Percentiles rank a stretch among this genome's conserved stretches.
These are phyloP conservation scores for Rallus crepitans DNA, from an alignment of 2,797 vertebrate genomes.

Conservation along the genomic window DNA sequence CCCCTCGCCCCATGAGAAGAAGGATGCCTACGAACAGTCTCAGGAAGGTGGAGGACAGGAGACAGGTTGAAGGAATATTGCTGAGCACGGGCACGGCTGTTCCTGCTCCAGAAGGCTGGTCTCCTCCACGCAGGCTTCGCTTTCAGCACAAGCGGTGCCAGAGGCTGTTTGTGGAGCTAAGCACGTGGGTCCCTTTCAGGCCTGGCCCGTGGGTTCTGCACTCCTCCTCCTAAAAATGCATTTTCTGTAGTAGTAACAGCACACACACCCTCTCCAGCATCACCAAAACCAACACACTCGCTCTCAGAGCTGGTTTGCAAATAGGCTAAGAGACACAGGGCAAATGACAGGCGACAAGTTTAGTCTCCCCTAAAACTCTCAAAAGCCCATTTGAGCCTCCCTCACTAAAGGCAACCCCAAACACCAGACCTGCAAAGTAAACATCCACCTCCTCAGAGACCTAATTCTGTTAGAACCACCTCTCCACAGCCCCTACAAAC, in stretches of 20 bases:
- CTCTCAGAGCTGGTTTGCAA: not conserved
- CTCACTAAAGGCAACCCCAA: not conserved
- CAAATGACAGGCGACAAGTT: not conserved
- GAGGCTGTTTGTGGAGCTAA: not conserved
- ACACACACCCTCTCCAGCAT: not conserved
- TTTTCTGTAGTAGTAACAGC: not conserved
- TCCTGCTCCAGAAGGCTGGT: not conserved
- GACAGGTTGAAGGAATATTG: not conserved
- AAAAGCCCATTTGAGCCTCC: not conserved
- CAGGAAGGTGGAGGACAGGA: not conserved
- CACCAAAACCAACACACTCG: not conserved
- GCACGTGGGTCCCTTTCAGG: not conserved
- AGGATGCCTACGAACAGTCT: not conserved
- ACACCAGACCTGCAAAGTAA: not conserved
- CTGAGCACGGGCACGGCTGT: rapidly evolving
- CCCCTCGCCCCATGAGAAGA: too few relatives aligned
- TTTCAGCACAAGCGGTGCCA: not conserved
- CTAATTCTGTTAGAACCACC: not conserved
- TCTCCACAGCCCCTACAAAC: not conserved
- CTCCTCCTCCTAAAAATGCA: not conserved
- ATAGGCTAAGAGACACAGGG: not conserved
- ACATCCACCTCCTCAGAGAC: not conserved
- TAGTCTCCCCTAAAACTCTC: not conserved
- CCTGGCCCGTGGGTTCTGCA: not conserved
- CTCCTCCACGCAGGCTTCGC: not conserved